Evolutionary conservation across 2,113 vertebrate genomes (phyloP), one percentile per base, ranked within the genome.

Genomic region (Xyliphius kryptos): DNA sequence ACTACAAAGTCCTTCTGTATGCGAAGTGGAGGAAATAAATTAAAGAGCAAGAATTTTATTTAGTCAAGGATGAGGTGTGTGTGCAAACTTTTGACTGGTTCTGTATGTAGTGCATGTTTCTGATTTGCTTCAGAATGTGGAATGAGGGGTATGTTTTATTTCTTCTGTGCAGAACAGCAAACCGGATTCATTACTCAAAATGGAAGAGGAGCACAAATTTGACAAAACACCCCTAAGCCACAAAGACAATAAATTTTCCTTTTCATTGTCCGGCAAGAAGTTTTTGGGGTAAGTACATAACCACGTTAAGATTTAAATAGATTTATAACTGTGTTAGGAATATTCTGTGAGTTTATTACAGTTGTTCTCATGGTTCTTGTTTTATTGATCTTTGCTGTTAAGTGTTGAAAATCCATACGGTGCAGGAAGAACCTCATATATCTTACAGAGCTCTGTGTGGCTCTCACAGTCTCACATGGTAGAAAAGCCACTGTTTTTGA

Each of bases 111-210:
- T n/a, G n/a, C n/a, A n/a, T n/a, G n/a, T n/a, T n/a, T n/a, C n/a
- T n/a, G n/a, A n/a, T n/a, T n/a, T n/a, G n/a, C n/a, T n/a, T n/a
- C n/a, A n/a, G n/a, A n/a, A n/a, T n/a, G n/a, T n/a, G n/a, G n/a
- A n/a, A n/a, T n/a, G 32, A 58, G 17, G 21, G 15, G 43, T 17
- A 26, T 47, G n/a, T 59, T 19, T 17, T 14, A 50, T 7, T 21
- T 3, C 38, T 17, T 49, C 46, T 50, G 80, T 87, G 76, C 87
- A 98, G 96, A 98, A 98, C 68, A 98, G 96, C 78, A 98, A 97
- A 85, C 96, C 96, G 0, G 96, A 98, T 77, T 98, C 96, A 8
- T 82, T 98, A 76, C 78, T 98, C 43, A 97, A 95, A 84, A 98
- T 98, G 96, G 96, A 98, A 77, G 96, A 98, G 62, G 95, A 97